These are phyloP conservation scores for Lytechinus pictus DNA, from an alignment of 35 echinoderm and acorn worm species.

Conservation along the genomic window DNA sequence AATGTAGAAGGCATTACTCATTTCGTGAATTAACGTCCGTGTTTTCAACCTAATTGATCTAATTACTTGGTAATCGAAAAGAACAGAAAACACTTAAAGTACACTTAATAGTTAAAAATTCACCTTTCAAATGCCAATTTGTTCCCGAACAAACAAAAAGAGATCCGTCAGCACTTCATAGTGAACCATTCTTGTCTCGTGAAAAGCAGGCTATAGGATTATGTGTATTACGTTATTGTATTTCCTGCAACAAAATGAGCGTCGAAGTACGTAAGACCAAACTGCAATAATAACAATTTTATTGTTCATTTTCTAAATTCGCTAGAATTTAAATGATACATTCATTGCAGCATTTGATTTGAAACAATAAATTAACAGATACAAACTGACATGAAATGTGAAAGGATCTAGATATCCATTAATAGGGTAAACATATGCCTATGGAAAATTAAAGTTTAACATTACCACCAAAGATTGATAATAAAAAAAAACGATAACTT, in stretches of 20 bases:
- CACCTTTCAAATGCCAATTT: not conserved
- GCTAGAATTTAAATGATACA: not conserved
- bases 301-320: not conserved
- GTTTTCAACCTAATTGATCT: not conserved
- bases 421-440: not conserved
- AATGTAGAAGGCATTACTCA: not conserved
- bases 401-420: not conserved
- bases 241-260: not conserved
- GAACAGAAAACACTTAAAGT: not conserved
- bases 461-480: not conserved
- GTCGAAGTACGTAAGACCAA: not conserved
- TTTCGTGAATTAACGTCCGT: not conserved
- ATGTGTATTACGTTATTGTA: not conserved
- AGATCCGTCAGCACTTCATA: not conserved
- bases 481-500: not conserved
- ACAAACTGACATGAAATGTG: not conserved
- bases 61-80: not conserved
- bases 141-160: not conserved
- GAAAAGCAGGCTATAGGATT: not conserved
- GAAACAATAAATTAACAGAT: not conserved
- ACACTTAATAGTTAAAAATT: not conserved
- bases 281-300: not conserved
- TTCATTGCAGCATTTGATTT: not conserved
- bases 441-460: not conserved
- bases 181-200: not conserved